Percentiles rank a stretch among this genome's conserved stretches.
phyloP scores from a whole-genome alignment of 2,888 invertebrate genomes.

The Dolomedes plantarius region DNA sequence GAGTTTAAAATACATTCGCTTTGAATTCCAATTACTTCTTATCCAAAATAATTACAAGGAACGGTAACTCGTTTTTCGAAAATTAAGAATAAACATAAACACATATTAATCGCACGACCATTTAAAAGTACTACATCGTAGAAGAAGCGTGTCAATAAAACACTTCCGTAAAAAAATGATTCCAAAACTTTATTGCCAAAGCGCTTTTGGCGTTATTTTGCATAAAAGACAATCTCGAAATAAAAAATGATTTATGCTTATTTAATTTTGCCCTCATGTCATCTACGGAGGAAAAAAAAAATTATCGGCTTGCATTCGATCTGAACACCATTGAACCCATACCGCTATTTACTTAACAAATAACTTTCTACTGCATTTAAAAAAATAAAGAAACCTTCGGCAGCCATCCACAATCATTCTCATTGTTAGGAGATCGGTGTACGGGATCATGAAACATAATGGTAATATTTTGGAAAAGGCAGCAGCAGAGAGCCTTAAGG shows the following conservation, averaged over 20 bases:
- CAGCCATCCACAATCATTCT: constrained; percentile 20
- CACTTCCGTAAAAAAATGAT: no score
- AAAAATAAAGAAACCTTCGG: constrained; percentile 26
- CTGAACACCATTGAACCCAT: constrained; percentile 47
- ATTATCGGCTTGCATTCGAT: constrained; percentile 28
- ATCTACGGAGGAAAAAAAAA: constrained; percentile 1
- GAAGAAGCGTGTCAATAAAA: no score
- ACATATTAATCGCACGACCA: no score
- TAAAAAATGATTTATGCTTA: constrained; percentile 33
- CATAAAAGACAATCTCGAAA: constrained; percentile 1
- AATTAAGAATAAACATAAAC: no score
- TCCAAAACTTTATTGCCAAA: no score
- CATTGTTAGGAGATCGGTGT: constrained; percentile 8
- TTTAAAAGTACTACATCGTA: no score
- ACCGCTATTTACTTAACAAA: constrained; percentile 66
- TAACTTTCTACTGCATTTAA: constrained; percentile 29
- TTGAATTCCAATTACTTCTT: no score
- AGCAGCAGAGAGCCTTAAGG: constrained; percentile 48
- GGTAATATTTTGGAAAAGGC: constrained; percentile 50
- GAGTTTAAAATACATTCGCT: no score
- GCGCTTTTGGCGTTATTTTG: no score
- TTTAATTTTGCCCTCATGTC: constrained; percentile 38
- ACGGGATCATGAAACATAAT: constrained; percentile 43
- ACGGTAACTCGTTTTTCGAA: no score
- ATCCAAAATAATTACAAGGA: no score